Percentiles rank a stretch among this genome's conserved stretches.
Evolutionary conservation across 2,888 invertebrate genomes (phyloP).

Genomic region (Salpingus planirostris): DNA sequence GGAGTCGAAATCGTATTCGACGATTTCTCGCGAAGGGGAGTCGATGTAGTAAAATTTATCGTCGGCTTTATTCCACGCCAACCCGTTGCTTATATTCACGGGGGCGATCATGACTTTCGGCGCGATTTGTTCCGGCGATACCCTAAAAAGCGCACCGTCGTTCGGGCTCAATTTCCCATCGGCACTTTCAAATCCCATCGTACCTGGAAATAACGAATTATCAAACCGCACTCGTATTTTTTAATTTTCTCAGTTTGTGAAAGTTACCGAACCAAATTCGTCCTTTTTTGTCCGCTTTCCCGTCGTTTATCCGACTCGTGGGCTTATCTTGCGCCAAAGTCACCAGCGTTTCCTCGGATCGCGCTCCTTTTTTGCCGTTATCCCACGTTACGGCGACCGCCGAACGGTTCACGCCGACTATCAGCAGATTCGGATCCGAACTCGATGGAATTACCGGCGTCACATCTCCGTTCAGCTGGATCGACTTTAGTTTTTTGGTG

Average conservation of each 20-base stretch:
- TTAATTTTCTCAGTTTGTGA: conserved; percentile 2
- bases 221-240: no score
- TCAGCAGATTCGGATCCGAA: conserved; percentile 22
- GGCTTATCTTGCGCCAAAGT: conserved; percentile 40
- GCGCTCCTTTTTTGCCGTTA: conserved; percentile 22
- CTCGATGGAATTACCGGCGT: conserved; percentile 24
- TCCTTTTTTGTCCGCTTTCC: conserved; percentile 48
- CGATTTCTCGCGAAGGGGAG: conserved; percentile 55
- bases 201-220: conserved; percentile 37
- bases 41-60: conserved; percentile 72
- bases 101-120: conserved; percentile 31
- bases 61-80: conserved; percentile 65
- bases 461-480: conserved; percentile 20
- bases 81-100: conserved; percentile 67
- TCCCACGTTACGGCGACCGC: conserved; percentile 46
- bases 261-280: conserved; percentile 27
- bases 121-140: conserved; percentile 47
- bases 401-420: conserved; percentile 30
- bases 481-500: conserved; percentile 17
- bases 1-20: conserved; percentile 60
- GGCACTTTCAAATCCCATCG: conserved; percentile 52
- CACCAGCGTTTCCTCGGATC: conserved; percentile 4
- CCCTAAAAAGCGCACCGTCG: conserved; percentile 44
- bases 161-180: conserved; percentile 36
- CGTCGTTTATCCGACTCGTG: conserved; percentile 48